Evolutionary conservation across 2,113 vertebrate species (phyloP).

Genomic region (Cheilinus undulatus): DNA sequence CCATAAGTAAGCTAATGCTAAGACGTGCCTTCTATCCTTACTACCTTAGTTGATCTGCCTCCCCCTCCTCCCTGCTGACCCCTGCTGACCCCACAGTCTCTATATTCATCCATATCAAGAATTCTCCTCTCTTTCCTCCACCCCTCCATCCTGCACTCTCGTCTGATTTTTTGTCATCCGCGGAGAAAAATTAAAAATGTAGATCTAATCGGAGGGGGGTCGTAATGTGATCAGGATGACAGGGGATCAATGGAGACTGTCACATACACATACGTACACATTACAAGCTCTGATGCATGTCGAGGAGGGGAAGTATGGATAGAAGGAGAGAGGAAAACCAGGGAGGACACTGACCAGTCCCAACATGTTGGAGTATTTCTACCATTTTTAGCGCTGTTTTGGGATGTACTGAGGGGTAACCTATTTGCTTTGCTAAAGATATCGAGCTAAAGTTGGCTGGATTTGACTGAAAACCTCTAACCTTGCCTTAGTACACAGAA

Average conservation of each 20-base stretch:
- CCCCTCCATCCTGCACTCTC: conserved; percentile 33
- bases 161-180: conserved; percentile 66
- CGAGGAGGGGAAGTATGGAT: conserved; percentile 28
- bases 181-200: conserved; percentile 78
- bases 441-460: too few relatives aligned
- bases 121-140: conserved; percentile 52
- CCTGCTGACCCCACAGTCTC: conserved; percentile 10
- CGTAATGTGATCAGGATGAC: conserved; percentile 79
- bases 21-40: neutral
- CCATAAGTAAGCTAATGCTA: neutral
- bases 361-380: neutral
- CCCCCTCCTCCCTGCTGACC: conserved; percentile 15
- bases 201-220: conserved; percentile 68
- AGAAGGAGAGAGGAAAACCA: conserved; percentile 12
- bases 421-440: too few relatives aligned
- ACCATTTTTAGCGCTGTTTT: neutral
- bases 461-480: too few relatives aligned
- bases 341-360: conserved; percentile 1
- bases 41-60: neutral
- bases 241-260: conserved; percentile 72
- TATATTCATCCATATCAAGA: conserved; percentile 42
- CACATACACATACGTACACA: conserved; percentile 46
- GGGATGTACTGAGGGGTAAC: too few relatives aligned
- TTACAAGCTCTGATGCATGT: conserved; percentile 37
- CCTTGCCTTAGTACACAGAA: too few relatives aligned